These are phyloP conservation scores for Nothura maculosa DNA, from an alignment of 2,797 vertebrate species.

Conservation along the genomic window DNA sequence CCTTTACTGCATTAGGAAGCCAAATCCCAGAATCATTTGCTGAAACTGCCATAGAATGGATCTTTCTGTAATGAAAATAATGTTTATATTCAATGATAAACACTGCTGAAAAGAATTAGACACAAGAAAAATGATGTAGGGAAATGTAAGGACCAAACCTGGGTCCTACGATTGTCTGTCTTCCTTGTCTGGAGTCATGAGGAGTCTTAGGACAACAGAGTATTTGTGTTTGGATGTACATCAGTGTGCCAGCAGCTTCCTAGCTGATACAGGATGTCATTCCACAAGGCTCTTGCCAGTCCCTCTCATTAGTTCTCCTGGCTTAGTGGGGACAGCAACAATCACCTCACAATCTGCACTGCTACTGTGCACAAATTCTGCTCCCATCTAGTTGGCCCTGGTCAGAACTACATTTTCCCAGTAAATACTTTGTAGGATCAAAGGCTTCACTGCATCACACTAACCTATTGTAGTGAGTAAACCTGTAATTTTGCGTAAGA, in stretches of 20 bases:
- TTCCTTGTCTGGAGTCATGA: not conserved
- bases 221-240: not conserved
- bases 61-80: not conserved
- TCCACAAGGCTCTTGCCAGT: not conserved
- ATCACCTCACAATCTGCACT: not conserved
- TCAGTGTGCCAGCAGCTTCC: not conserved
- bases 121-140: not conserved
- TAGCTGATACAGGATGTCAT: not conserved
- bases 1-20: not conserved
- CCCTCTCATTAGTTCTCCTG: not conserved
- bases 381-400: not conserved
- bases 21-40: not conserved
- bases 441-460: accelerated
- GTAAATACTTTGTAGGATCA: accelerated
- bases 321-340: not conserved
- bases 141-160: not conserved
- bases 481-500: not conserved
- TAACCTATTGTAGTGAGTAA: not conserved
- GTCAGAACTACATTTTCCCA: not conserved
- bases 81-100: not conserved
- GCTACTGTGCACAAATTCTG: not conserved
- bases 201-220: not conserved
- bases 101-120: not conserved
- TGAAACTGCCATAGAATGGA: not conserved
- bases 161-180: not conserved